phyloP scores from a whole-genome alignment of 2,113 vertebrate species.

The Ctenomys sociabilis region DNA sequence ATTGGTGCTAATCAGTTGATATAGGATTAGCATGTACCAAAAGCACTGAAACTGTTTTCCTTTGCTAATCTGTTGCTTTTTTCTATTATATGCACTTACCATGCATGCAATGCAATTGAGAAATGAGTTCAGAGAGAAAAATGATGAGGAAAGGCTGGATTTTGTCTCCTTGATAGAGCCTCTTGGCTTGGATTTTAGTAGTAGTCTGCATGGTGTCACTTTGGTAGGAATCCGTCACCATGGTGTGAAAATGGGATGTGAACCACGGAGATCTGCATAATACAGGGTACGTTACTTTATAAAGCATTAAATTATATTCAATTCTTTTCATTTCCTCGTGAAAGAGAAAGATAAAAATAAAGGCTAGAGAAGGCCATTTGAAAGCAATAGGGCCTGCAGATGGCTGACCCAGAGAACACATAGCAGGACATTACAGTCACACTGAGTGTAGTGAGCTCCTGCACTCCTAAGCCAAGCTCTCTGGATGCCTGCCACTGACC shows the following conservation, averaged over 20 bases:
- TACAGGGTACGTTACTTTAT: background rate
- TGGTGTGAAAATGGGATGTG: background rate
- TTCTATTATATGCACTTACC: background rate
- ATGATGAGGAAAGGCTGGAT: background rate
- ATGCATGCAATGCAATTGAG: background rate
- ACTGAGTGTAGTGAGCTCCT: slow-evolving; percentile 17
- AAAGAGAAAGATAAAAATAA: slow-evolving; percentile 59
- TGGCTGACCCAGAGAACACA: slow-evolving; percentile 55
- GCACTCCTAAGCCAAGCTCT: background rate
- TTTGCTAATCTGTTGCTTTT: background rate
- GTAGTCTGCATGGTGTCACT: background rate
- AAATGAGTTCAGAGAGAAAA: background rate
- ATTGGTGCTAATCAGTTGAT: background rate
- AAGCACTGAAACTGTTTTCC: background rate
- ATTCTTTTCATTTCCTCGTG: slow-evolving; percentile 37
- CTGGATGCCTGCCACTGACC: slow-evolving; percentile 54
- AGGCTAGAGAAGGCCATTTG: slow-evolving; percentile 36
- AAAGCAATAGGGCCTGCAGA: slow-evolving; percentile 59
- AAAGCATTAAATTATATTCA: slow-evolving; percentile 17
- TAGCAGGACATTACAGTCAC: background rate
- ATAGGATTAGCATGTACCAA: background rate
- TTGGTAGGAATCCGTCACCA: background rate
- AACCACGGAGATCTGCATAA: background rate
- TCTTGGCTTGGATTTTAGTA: background rate
- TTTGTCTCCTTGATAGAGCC: background rate